Conservation (phyloP, 2,888 invertebrate species). For the Xylota segnis region DNA sequence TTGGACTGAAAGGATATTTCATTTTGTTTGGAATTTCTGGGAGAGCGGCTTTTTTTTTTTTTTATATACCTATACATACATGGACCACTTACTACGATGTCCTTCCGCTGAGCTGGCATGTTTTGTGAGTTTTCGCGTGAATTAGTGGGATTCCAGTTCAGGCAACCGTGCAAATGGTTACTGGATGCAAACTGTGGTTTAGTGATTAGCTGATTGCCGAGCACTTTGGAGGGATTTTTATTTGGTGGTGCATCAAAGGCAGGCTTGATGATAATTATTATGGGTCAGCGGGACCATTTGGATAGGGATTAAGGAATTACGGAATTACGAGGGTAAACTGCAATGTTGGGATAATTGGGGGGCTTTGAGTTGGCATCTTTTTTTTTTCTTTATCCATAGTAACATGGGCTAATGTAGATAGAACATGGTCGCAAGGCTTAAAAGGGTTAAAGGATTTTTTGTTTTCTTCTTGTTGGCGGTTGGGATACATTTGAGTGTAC, state of each 20-base stretch:
- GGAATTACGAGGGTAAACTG: slow-evolving; percentile 35
- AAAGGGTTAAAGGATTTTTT: slow-evolving; percentile 5
- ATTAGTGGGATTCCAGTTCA: slow-evolving; percentile 59
- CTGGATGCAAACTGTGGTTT: slow-evolving; percentile 65
- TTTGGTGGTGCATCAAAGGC: slow-evolving; percentile 34
- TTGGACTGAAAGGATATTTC: slow-evolving; percentile 63
- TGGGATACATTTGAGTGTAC: no score
- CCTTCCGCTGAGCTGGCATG: slow-evolving; percentile 52
- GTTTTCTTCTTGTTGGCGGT: neutral
- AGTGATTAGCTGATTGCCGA: slow-evolving; percentile 72
- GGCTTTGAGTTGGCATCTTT: neutral
- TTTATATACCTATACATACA: neutral
- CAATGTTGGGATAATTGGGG: slow-evolving; percentile 15
- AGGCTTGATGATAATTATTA: slow-evolving; percentile 53
- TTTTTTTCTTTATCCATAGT: slow-evolving; percentile 7
- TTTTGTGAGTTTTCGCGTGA: slow-evolving; percentile 60
- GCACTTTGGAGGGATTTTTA: slow-evolving; percentile 47
- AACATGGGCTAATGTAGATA: slow-evolving; percentile 21
- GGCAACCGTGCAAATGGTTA: slow-evolving; percentile 61
- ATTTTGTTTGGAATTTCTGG: slow-evolving; percentile 45
- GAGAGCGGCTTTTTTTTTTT: slow-evolving; percentile 3
- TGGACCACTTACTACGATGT: slow-evolving; percentile 13
- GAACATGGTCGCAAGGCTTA: slow-evolving; percentile 14
- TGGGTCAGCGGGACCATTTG: slow-evolving; percentile 43
- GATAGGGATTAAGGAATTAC: slow-evolving; percentile 46